A percentile compares a stretch with the other conserved stretches of the same genome.
Conservation (phyloP, 2,113 vertebrate genomes). For the Mustela nigripes region DNA sequence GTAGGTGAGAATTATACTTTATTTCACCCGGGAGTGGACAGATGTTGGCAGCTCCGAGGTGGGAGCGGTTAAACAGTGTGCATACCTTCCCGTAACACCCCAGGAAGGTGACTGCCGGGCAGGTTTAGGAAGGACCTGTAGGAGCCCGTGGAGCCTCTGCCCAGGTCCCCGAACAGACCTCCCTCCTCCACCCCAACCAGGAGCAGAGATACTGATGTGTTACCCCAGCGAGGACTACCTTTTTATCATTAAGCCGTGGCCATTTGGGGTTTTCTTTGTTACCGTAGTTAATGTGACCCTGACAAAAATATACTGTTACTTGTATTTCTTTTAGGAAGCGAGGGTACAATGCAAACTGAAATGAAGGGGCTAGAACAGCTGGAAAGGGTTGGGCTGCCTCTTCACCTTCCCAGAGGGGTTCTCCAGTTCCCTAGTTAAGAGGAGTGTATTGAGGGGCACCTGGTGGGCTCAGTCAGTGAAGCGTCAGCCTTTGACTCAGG, state of each 20-base stretch:
- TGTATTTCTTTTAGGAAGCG: background rate
- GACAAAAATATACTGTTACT: background rate
- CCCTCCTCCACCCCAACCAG: background rate
- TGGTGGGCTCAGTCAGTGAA: background rate
- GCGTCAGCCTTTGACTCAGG: background rate
- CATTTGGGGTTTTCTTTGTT: background rate
- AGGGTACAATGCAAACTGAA: background rate
- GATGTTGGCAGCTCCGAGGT: background rate
- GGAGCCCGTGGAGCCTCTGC: background rate
- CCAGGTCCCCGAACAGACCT: background rate
- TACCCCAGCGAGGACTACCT: background rate
- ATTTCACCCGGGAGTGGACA: background rate
- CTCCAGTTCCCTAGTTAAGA: background rate
- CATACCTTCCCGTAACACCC: background rate
- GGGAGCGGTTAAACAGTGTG: background rate
- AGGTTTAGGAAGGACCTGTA: background rate
- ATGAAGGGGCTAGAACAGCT: background rate
- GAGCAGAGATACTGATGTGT: background rate
- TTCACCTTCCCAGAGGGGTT: background rate
- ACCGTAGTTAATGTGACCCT: background rate
- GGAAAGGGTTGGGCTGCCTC: background rate
- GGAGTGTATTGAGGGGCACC: background rate
- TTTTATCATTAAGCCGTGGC: background rate
- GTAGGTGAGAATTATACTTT: too few relatives aligned
- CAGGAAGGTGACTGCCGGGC: background rate